Conservation (phyloP, 64 coral and sea anemone species). For the Dendronephthya gigantea region DNA sequence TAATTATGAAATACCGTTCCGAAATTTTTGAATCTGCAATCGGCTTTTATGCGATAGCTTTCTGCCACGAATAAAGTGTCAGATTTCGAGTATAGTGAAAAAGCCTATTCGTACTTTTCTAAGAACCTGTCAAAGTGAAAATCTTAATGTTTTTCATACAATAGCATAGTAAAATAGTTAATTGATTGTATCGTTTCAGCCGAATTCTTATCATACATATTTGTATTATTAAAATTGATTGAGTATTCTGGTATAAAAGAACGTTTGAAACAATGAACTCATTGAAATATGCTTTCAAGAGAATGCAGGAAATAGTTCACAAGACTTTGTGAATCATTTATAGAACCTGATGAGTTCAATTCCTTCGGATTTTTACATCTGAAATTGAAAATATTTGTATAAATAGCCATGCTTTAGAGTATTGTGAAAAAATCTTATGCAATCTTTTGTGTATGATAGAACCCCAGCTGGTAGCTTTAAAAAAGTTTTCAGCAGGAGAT, state of each 20-base stretch:
- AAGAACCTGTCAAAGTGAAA: not conserved
- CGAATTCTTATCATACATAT: not conserved
- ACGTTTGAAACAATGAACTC: not conserved
- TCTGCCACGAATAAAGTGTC: not conserved
- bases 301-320: too few species aligned
- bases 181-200: not conserved
- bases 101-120: not conserved
- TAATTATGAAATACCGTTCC: constrained; percentile 1
- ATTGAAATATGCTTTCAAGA: not conserved
- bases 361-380: too few species aligned
- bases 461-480: too few species aligned
- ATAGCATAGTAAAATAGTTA: not conserved
- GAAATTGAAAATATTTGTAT: too few species aligned
- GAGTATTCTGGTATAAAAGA: not conserved
- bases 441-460: too few species aligned
- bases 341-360: too few species aligned
- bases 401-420: too few species aligned
- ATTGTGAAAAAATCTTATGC: too few species aligned
- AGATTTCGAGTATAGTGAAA: not conserved
- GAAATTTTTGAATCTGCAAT: not conserved
- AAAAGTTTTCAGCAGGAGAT: too few species aligned
- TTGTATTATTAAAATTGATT: too few species aligned
- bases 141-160: not conserved
- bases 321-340: too few species aligned
- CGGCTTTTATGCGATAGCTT: not conserved